phyloP scores from a whole-genome alignment of 2,888 invertebrate species.

The Leptinotarsa tumamoca region DNA sequence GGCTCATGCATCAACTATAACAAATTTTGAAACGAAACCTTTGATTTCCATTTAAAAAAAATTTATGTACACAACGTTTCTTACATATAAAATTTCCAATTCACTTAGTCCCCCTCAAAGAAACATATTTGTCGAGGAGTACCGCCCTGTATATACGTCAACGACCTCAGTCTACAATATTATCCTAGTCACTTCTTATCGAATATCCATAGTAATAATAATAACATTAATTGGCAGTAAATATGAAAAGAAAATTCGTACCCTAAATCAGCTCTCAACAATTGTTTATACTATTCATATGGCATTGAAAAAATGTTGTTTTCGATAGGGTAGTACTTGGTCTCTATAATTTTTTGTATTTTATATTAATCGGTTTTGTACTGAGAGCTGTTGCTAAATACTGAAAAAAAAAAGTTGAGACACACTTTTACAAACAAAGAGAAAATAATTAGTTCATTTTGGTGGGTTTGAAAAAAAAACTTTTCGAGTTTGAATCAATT shows the following conservation, averaged over 20 bases:
- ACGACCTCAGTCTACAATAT: conserved; percentile 8
- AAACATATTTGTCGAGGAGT: neutral
- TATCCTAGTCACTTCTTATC: conserved; percentile 8
- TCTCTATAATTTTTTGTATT: neutral
- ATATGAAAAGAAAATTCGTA: neutral
- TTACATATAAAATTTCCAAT: neutral
- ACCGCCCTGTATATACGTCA: neutral
- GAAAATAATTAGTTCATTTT: too few relatives aligned
- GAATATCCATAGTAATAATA: conserved; percentile 10
- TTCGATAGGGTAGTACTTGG: neutral
- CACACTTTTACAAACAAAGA: neutral
- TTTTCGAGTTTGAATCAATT: too few relatives aligned
- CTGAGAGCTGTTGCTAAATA: neutral
- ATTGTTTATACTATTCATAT: too few relatives aligned
- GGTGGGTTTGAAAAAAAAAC: too few relatives aligned
- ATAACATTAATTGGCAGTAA: neutral
- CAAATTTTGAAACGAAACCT: neutral
- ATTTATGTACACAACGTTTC: conserved; percentile 8
- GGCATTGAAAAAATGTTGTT: neutral
- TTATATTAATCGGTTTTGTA: neutral
- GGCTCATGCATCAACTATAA: conserved; percentile 2
- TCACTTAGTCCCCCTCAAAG: neutral
- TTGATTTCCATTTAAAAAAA: neutral
- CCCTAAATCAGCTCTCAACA: neutral
- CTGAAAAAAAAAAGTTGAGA: neutral